These are phyloP conservation scores for Xiphorhynchus erythropygius DNA, from an alignment of 2,797 vertebrate species.

Conservation along the genomic window DNA sequence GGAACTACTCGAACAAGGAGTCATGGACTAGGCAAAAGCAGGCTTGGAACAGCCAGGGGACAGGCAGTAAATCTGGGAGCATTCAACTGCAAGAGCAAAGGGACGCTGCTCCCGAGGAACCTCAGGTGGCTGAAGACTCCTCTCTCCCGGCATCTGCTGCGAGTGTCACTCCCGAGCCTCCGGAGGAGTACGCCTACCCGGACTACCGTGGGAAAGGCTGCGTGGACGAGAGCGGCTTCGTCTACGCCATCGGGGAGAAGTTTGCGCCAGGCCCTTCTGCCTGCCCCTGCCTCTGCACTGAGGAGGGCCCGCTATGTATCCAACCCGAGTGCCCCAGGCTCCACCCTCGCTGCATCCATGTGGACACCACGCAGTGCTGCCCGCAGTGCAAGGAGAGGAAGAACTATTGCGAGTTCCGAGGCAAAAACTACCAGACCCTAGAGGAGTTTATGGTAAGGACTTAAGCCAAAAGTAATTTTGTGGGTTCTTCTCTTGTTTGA, in stretches of 20 bases:
- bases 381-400: slow-evolving; percentile 95
- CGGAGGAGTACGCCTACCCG: slow-evolving; percentile 93
- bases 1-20: slow-evolving; percentile 76
- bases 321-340: slow-evolving; percentile 95
- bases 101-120: slow-evolving; percentile 77
- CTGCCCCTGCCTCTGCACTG: slow-evolving; percentile 96
- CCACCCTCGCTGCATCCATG: slow-evolving; percentile 93
- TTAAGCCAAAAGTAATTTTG: background rate
- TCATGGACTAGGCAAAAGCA: slow-evolving; percentile 78
- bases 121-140: slow-evolving; percentile 61
- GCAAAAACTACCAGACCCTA: slow-evolving; percentile 89
- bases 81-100: slow-evolving; percentile 77
- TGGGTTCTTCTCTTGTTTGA: background rate
- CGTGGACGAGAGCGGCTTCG: slow-evolving; percentile 97
- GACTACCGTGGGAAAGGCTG: slow-evolving; percentile 98
- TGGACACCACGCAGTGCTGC: slow-evolving; percentile 97
- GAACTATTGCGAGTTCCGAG: slow-evolving; percentile 96
- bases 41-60: slow-evolving; percentile 76
- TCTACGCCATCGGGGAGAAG: slow-evolving; percentile 94
- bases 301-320: slow-evolving; percentile 94
- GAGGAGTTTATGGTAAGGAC: slow-evolving; percentile 96
- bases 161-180: slow-evolving; percentile 81
- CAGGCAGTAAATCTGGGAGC: slow-evolving; percentile 75
- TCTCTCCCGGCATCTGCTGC: slow-evolving; percentile 80
- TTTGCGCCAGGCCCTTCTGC: slow-evolving; percentile 94